Base-by-base conservation (phyloP, 2,797 vertebrate genomes). In the Hyperoplus immaculatus region DNA sequence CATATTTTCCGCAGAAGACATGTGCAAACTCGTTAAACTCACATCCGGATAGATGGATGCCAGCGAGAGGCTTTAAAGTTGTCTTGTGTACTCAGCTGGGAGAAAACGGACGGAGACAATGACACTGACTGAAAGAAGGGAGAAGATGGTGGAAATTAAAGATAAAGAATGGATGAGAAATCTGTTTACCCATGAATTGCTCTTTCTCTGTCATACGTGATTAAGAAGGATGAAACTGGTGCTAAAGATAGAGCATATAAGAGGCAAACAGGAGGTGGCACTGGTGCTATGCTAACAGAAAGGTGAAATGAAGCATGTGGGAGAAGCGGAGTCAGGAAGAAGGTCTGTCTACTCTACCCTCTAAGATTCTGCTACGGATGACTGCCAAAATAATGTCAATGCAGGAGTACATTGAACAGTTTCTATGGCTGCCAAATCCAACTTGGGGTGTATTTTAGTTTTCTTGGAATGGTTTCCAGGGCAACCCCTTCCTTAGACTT, bases 231-330 rank as follows among this genome's bases (percentile, higher is more conserved):
- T 79, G 59, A 62, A 82, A 70, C 21, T 11, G 49, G 74, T 73
- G 68, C 43, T 21, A 75, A 72, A 64, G 72, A 78, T 45, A 45
- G n/a, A 69, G 29, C 29, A 71, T 57, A 38, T 49, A 71, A 77
- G 51, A 81, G 69, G 13, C 72, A 81, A 88, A 94, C 94, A 94
- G 94, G 93, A 95, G 93, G 88, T 94, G 94, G 94, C 94, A 94
- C 90, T 95, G 93, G 90, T 92, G 94, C 79, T 71, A 88, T 91
- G 83, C 72, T 86, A 82, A 87, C 79, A 51, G 70, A 71, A 60
- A 79, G 61, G 63, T 69, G 66, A 78, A 65, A 41, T 57, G 59
- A 78, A 59, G 54, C 65, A 66, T 57, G 53, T 71, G 51, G 72
- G 53, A 54, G 63, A 72, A 43, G 61, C 46, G 64, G 55, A 63